Conservation (phyloP, 2,888 invertebrate species). For the Himalopsyche anomala region DNA sequence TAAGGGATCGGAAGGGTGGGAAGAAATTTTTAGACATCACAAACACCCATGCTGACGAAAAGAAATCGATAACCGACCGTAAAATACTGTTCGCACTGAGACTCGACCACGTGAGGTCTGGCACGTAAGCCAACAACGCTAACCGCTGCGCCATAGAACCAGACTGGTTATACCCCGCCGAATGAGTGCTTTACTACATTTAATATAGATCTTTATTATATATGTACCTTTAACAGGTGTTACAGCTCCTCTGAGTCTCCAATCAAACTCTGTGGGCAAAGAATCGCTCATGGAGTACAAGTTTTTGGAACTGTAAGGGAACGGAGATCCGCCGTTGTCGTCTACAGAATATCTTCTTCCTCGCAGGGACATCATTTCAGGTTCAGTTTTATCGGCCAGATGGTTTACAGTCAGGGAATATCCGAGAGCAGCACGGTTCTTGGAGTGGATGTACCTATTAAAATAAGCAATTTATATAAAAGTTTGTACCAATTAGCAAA, state of each 20-base stretch:
- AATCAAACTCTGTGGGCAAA: constrained; percentile 89
- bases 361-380: constrained; percentile 85
- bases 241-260: constrained; percentile 94
- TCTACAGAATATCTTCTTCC: constrained; percentile 81
- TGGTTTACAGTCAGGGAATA: constrained; percentile 91
- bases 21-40: no score
- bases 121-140: no score
- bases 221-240: constrained; percentile 91
- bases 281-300: constrained; percentile 72
- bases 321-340: constrained; percentile 87
- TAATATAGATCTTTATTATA: background rate
- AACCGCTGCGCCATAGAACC: no score
- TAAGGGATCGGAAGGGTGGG: no score
- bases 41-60: no score
- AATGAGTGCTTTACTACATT: no score
- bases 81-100: no score
- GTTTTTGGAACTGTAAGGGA: constrained; percentile 82
- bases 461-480: no score
- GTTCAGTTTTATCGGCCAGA: constrained; percentile 87
- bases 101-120: no score
- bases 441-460: constrained; percentile 88
- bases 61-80: no score
- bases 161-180: no score
- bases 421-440: constrained; percentile 85
- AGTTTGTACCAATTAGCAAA: no score